Conservation (phyloP, 2,888 invertebrate species). For the Blera fallax region DNA sequence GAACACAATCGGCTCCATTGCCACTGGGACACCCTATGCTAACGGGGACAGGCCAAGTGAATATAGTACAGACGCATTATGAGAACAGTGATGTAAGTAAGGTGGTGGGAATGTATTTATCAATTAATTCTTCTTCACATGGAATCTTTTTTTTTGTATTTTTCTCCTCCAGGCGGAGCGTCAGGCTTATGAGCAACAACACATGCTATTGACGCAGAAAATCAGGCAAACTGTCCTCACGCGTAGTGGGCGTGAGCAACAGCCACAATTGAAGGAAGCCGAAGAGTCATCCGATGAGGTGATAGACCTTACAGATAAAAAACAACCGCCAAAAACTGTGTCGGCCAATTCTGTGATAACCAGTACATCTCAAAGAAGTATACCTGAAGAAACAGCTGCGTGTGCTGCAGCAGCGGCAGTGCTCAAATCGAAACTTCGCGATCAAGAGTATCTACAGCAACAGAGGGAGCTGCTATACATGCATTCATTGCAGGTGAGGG, state of each 20-base stretch:
- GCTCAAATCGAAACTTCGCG: conserved; percentile 76
- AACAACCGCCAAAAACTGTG: conserved; percentile 83
- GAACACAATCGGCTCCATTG: conserved; percentile 96
- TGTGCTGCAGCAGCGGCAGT: conserved; percentile 44
- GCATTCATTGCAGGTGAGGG: conserved; percentile 82
- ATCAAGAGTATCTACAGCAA: conserved; percentile 85
- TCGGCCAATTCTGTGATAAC: conserved; percentile 82
- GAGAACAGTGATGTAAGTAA: conserved; percentile 81
- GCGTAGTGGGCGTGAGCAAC: conserved; percentile 86
- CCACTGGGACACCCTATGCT: conserved; percentile 95
- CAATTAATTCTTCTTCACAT: no score
- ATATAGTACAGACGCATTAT: conserved; percentile 81
- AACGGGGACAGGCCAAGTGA: conserved; percentile 81
- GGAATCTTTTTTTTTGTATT: neutral
- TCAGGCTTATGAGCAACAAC: conserved; percentile 84
- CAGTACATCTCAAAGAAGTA: conserved; percentile 80
- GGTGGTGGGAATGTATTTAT: no score
- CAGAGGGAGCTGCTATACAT: conserved; percentile 86
- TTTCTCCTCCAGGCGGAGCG: conserved; percentile 81
- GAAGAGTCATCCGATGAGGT: conserved; percentile 84
- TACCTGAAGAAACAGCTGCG: conserved; percentile 82
- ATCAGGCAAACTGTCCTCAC: conserved; percentile 94
- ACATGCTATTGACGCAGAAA: conserved; percentile 89
- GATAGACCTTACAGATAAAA: conserved; percentile 90
- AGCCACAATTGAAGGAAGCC: conserved; percentile 84